Base-by-base conservation (phyloP, 2,113 vertebrate species). In the Orcinus orca region DNA sequence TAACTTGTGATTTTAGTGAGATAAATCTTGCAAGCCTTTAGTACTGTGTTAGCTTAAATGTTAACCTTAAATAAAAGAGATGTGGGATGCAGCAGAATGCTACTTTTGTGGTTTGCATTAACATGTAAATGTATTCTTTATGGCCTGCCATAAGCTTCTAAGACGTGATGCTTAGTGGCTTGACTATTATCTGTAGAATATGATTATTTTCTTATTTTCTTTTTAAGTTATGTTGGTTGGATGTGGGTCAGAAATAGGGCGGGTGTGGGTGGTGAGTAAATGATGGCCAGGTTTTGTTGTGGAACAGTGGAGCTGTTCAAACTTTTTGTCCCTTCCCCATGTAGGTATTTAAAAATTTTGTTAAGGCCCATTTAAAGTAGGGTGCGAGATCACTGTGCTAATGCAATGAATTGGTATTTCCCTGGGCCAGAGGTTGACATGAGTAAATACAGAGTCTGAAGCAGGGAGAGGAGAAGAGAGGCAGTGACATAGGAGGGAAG, bases 1-100 rank as follows among this genome's bases (percentile, higher is more conserved):
- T 79, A 76, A 60, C 44, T 70, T 87, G 29, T 73, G 82, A 47
- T 76, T 94, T 88, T 88, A 83, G n/a, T 93, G 87, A 88, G 41
- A 20, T 60, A 15, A 89, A 25, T 95, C 47, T 93, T 86, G 23
- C 11, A 33, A 92, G 15, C 11, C 5, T 65, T 93, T 62, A 38
- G 31, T 17, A 29, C 2, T 36, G 14, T 84, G 25, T 53, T 85
- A 53, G 17, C 38, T 65, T 89, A 36, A 95, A 50, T 58, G 50
- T 70, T 80, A 81, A 25, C 44, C 29, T 79, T 76, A 67, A 76
- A 65, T 70, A 53, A 95, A 47, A 95, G 80, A 70, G 29, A 80
- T 20, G 5, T 4, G 41, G 12, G 21, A 15, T 6, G 3, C 33
- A 50, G 38, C 29, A 71, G 60, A 53, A 67, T 23, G 31, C 88